Conservation (phyloP, 2,113 vertebrate species). For the Cinclus mexicanus region DNA sequence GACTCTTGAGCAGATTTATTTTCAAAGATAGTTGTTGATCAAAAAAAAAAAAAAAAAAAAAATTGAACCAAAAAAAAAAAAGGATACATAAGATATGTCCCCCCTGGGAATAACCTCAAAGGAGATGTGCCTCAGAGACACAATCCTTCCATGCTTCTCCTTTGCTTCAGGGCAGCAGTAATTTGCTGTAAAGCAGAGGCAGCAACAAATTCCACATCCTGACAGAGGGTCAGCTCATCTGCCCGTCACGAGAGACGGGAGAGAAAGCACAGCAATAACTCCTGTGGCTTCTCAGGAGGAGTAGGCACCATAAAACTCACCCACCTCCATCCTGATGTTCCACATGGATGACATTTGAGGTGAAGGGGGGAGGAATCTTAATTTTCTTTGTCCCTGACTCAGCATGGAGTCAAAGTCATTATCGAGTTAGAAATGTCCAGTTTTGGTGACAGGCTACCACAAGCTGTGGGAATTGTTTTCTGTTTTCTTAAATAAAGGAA, state of each 20-base stretch:
- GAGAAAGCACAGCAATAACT: slow-evolving; percentile 28
- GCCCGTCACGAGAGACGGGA: neutral
- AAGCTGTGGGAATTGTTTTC: neutral
- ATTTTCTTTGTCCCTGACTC: slow-evolving; percentile 53
- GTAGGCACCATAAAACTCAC: neutral
- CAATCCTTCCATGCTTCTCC: neutral
- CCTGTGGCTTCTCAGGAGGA: slow-evolving; percentile 5
- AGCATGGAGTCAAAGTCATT: slow-evolving; percentile 51
- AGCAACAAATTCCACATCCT: slow-evolving; percentile 6
- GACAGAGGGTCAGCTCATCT: slow-evolving; percentile 32
- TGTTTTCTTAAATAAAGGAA: neutral
- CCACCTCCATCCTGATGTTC: neutral
- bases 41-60: neutral
- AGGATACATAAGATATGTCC: neutral
- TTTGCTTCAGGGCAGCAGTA: neutral
- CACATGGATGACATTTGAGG: neutral
- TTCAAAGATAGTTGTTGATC: slow-evolving; percentile 15
- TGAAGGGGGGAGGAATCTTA: slow-evolving; percentile 35
- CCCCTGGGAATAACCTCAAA: neutral
- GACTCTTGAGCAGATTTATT: neutral
- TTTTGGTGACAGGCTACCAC: neutral
- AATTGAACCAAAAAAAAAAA: accelerated
- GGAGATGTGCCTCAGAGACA: slow-evolving; percentile 1
- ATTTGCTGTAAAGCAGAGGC: slow-evolving; percentile 36
- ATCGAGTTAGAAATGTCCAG: neutral